Evolutionary conservation across 64 coral and sea anemone species (phyloP).

Genomic region (Orbicella faveolata): DNA sequence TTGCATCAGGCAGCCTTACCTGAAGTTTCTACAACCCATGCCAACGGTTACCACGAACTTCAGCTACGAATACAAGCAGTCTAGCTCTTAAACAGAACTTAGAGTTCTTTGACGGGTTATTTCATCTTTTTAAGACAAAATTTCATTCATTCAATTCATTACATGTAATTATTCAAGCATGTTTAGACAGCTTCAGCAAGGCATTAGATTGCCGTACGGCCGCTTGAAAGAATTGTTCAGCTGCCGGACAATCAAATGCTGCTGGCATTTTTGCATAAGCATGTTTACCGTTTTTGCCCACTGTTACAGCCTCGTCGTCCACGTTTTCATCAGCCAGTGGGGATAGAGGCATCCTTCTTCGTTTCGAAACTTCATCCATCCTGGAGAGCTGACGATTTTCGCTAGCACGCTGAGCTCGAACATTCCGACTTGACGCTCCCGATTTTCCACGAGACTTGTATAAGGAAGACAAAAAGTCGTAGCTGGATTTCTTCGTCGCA

Average conservation of each 20-base stretch:
- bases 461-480: slow-evolving; percentile 43
- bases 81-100: too few relatives aligned
- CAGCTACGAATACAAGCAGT: too few relatives aligned
- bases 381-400: slow-evolving; percentile 38
- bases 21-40: too few relatives aligned
- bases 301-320: not conserved
- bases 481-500: slow-evolving; percentile 29
- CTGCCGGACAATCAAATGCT: not conserved
- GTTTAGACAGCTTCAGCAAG: too few relatives aligned
- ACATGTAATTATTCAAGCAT: too few relatives aligned
- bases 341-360: slow-evolving; percentile 46
- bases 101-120: too few relatives aligned
- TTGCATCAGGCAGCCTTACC: too few relatives aligned
- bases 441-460: slow-evolving; percentile 59
- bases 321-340: slow-evolving; percentile 33
- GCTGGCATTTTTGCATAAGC: not conserved
- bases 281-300: not conserved
- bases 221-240: too few relatives aligned
- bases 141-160: too few relatives aligned
- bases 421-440: slow-evolving; percentile 41
- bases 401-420: slow-evolving; percentile 43
- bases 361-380: slow-evolving; percentile 53
- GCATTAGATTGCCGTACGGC: too few relatives aligned
- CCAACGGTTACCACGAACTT: too few relatives aligned
- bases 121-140: too few relatives aligned